Conservation (phyloP, 2,888 invertebrate genomes). For the Drosophila borealis region DNA sequence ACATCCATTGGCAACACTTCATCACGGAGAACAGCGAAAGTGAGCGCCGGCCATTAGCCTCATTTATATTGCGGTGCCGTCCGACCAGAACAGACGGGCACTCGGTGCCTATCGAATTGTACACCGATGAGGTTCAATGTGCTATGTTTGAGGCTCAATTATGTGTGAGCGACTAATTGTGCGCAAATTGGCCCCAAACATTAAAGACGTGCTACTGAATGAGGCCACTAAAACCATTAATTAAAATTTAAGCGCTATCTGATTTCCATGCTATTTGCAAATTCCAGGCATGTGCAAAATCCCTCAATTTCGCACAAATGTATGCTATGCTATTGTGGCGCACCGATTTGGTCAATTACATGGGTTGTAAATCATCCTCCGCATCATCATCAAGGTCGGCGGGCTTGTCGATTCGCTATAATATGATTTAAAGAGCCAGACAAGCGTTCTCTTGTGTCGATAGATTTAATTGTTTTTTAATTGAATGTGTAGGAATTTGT, state of each 20-base stretch:
- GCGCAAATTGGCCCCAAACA: slow-evolving; percentile 3
- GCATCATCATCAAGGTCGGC: neutral
- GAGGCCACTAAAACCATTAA: slow-evolving; percentile 4
- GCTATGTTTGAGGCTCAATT: slow-evolving; percentile 23
- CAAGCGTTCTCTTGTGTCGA: neutral
- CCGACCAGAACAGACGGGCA: neutral
- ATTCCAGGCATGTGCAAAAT: neutral
- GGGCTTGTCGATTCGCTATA: slow-evolving; percentile 15
- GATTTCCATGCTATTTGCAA: neutral
- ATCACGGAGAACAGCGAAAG: neutral
- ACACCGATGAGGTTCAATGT: neutral
- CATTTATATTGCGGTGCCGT: slow-evolving; percentile 12
- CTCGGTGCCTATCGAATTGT: slow-evolving; percentile 11
- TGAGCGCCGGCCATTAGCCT: neutral
- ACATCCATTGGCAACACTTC: neutral
- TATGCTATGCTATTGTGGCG: slow-evolving; percentile 25
- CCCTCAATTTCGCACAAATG: slow-evolving; percentile 10
- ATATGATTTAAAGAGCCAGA: neutral
- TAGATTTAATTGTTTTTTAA: slow-evolving; percentile 1
- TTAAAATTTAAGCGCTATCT: slow-evolving; percentile 8
- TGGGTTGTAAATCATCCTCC: neutral
- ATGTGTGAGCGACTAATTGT: slow-evolving; percentile 16
- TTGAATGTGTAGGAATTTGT: neutral
- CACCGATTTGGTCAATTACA: neutral
- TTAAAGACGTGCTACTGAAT: slow-evolving; percentile 5